These are phyloP conservation scores for Parapsyche elsis DNA, from an alignment of 1,140 invertebrate species.

Conservation along the genomic window DNA sequence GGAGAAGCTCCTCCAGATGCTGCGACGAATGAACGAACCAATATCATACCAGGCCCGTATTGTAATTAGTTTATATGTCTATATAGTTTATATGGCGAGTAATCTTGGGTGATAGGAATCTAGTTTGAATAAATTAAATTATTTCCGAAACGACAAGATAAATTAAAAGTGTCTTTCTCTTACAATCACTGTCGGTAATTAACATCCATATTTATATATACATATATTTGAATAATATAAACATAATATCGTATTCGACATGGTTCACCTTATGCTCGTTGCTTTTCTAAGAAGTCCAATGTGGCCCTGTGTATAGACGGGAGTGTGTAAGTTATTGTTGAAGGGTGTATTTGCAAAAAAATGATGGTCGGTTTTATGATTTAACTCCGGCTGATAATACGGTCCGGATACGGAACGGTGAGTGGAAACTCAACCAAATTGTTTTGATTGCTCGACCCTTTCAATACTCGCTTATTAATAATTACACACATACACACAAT, in stretches of 20 bases:
- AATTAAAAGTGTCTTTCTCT: no score
- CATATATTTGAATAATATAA: no score
- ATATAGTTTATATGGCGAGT: background rate
- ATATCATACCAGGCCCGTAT: conserved; percentile 36
- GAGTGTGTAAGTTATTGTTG: conserved; percentile 18
- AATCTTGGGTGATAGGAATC: no score
- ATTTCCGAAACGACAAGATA: background rate
- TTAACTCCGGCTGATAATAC: conserved; percentile 50
- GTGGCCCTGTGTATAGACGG: background rate
- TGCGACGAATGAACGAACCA: conserved; percentile 47
- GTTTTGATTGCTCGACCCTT: conserved; percentile 41
- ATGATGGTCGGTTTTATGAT: conserved; percentile 48
- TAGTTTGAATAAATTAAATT: no score
- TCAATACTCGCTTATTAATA: conserved; percentile 39
- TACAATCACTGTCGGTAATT: no score
- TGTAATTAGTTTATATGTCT: conserved; percentile 12
- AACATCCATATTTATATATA: no score
- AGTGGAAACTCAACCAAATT: conserved; percentile 48
- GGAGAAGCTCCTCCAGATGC: conserved; percentile 48
- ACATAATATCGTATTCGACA: no score
- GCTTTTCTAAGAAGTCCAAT: background rate
- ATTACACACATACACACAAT: conserved; percentile 3
- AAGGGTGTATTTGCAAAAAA: conserved; percentile 48
- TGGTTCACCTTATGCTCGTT: no score
- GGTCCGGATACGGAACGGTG: conserved; percentile 26